A percentile compares a stretch with the other conserved stretches of the same genome.
phyloP scores from a whole-genome alignment of 2,797 vertebrate species.

The Oreochromis mossambicus region DNA sequence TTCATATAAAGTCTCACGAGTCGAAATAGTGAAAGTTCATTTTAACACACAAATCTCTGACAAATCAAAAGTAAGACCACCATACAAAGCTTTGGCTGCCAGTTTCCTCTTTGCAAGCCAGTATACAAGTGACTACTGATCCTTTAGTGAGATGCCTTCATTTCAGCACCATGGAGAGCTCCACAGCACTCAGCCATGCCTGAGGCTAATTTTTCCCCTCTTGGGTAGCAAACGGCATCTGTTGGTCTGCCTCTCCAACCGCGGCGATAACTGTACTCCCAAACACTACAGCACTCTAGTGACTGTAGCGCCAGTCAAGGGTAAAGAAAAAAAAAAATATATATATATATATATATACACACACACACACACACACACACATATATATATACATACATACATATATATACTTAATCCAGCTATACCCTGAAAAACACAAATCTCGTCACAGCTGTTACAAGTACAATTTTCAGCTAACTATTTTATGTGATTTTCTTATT shows the following conservation, averaged over 20 bases:
- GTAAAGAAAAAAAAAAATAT: too few relatives aligned
- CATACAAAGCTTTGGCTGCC: neutral
- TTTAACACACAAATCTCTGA: neutral
- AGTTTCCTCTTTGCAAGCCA: neutral
- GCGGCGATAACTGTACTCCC: slow-evolving; percentile 12
- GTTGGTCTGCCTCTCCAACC: slow-evolving; percentile 4
- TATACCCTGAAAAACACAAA: neutral
- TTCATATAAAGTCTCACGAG: neutral
- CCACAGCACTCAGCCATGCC: neutral
- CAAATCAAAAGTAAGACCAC: neutral
- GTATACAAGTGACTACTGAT: neutral
- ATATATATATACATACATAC: neutral
- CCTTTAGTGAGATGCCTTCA: neutral
- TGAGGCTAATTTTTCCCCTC: slow-evolving; percentile 7
- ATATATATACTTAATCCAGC: neutral
- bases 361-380: too few relatives aligned
- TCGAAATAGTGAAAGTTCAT: neutral
- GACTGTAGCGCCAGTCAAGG: neutral
- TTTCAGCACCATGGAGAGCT: slow-evolving; percentile 65
- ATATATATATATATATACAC: neutral
- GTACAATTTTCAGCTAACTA: neutral
- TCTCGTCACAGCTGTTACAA: neutral
- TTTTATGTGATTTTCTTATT: neutral
- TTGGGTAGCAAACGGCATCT: slow-evolving; percentile 28
- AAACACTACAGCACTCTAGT: neutral